Conservation (phyloP, 2,797 vertebrate genomes). For the Psittacula derbiana region DNA sequence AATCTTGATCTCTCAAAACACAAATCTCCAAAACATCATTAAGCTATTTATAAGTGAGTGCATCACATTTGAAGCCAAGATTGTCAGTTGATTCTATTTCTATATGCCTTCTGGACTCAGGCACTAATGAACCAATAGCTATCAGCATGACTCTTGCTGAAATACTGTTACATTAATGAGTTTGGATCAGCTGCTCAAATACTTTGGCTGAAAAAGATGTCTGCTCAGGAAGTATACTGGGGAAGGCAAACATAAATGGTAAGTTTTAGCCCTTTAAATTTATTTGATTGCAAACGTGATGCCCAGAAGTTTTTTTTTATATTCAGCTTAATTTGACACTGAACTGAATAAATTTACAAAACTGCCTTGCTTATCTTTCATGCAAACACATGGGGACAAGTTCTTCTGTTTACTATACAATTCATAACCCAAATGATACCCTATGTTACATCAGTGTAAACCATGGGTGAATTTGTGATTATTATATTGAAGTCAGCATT, state of each 20-base stretch:
- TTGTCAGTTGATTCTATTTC: constrained; percentile 8
- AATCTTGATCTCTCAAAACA: background rate
- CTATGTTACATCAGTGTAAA: constrained; percentile 1
- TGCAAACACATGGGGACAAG: background rate
- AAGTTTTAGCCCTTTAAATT: constrained; percentile 46
- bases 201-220: constrained; percentile 34
- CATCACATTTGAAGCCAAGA: background rate
- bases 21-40: background rate
- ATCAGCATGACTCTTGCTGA: constrained; percentile 44
- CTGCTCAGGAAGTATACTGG: background rate
- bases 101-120: constrained; percentile 13
- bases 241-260: constrained; percentile 6
- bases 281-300: constrained; percentile 55
- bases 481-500: constrained; percentile 26
- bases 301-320: background rate
- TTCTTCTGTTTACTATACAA: background rate
- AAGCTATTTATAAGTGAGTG: background rate
- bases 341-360: constrained; percentile 45
- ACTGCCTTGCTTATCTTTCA: constrained; percentile 26
- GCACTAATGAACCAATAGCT: constrained; percentile 49
- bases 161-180: constrained; percentile 51
- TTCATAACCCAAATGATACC: background rate
- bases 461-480: constrained; percentile 31
- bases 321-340: constrained; percentile 47
- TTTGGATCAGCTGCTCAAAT: constrained; percentile 38